Base-by-base conservation (phyloP, 2,797 vertebrate genomes). In the Spatula clypeata region DNA sequence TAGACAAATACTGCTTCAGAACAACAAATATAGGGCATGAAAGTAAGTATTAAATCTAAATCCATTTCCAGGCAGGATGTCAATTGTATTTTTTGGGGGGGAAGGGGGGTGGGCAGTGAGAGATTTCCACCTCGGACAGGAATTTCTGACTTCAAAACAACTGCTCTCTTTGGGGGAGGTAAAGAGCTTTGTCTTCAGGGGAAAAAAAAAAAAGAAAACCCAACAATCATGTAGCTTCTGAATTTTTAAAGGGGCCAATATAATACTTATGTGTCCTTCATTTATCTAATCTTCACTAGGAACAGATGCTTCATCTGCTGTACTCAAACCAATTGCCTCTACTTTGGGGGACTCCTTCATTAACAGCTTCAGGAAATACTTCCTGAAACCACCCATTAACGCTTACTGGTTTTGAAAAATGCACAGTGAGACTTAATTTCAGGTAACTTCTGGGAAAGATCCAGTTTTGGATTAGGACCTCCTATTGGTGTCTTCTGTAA, bases 271-370 rank as follows among this genome's bases (percentile, higher is more conserved):
- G 36, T 1, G 53, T 23, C 5, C n/a, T 17, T 42, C 71, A 60
- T 84, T 49, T 69, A 64, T 44, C 64, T 31, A 84, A 29, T 34
- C 31, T 79, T 79, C 34, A 54, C 17, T 32, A 53, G 73, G 32
- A 61, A 70, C 21, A 61, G 20, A 61, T 23, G 21, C 45, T 84
- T 75, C 58, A 84, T 32, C n/a, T 79, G 29, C 64, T 42, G 53
- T 55, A 45, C 23, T 73, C 11, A 1, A 9, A 81, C 66, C 29
- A 79, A n/a, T 3, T 66, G 54, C 34, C 15, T 94, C 65, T 74
- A 66, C 58, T 90, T 81, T 76, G 54, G 29, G 49, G 38, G 62
- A 54, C 40, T 89, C 34, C 24, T 85, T 83, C 42, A 49, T 40
- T 58, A 88, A 75, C 11, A 73, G 26, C 24, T 67, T 79, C 38